Conservation (phyloP, 1,140 invertebrate species). For the Periplaneta americana region DNA sequence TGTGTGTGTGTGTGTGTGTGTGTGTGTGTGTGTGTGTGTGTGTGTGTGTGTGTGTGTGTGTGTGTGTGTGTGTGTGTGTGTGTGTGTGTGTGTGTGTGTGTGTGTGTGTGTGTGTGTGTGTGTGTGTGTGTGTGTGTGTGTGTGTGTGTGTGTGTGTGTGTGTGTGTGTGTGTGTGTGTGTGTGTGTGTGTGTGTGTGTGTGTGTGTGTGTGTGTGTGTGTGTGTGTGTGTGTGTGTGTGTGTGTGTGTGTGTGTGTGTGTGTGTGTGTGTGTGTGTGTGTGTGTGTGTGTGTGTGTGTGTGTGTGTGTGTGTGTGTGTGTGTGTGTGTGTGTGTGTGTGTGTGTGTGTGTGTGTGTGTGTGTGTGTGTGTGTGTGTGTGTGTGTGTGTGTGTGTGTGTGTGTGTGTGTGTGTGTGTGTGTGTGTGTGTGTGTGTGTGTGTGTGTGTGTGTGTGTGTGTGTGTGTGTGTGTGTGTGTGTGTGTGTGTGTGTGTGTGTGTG, state of each 20-base stretch:
- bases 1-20: slow-evolving; percentile 19
- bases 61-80: slow-evolving; percentile 23
- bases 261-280: slow-evolving; percentile 18
- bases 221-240: slow-evolving; percentile 29
- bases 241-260: slow-evolving; percentile 25
- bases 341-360: slow-evolving; percentile 26
- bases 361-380: slow-evolving; percentile 25
- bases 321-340: slow-evolving; percentile 25
- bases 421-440: slow-evolving; percentile 26
- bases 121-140: slow-evolving; percentile 27
- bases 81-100: slow-evolving; percentile 30
- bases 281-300: slow-evolving; percentile 25
- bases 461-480: slow-evolving; percentile 28
- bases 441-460: slow-evolving; percentile 28
- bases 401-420: slow-evolving; percentile 27
- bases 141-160: slow-evolving; percentile 30
- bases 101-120: slow-evolving; percentile 29
- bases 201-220: slow-evolving; percentile 27
- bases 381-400: slow-evolving; percentile 28
- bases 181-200: slow-evolving; percentile 30
- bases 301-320: slow-evolving; percentile 25
- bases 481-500: slow-evolving; percentile 30
- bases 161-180: slow-evolving; percentile 32
- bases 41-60: slow-evolving; percentile 17
- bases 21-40: slow-evolving; percentile 20